These are phyloP conservation scores for Myrmophylax atrothorax DNA, from an alignment of 2,113 vertebrate genomes.

Conservation along the genomic window DNA sequence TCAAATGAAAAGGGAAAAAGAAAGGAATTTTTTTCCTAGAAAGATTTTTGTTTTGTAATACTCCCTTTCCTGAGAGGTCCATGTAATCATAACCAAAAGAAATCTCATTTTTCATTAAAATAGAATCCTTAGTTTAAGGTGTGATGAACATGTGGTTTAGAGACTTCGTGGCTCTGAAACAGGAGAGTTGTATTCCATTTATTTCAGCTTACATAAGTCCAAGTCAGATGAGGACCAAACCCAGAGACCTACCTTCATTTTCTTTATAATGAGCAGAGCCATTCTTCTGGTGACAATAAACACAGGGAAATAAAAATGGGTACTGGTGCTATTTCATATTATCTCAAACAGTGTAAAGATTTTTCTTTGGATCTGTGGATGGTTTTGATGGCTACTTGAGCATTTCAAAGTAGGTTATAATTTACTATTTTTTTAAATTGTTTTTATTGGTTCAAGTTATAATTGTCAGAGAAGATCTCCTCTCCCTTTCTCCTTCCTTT, in stretches of 20 bases:
- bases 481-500: neutral
- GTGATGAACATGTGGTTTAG: neutral
- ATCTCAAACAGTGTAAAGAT: neutral
- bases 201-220: neutral
- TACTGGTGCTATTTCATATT: neutral
- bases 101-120: neutral
- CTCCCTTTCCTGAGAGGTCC: neutral
- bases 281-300: neutral
- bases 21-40: neutral
- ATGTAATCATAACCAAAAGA: neutral
- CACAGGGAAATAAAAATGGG: neutral
- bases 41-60: fast-evolving
- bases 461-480: neutral
- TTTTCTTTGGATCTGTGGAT: neutral
- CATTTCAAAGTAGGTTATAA: neutral
- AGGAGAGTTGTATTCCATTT: neutral
- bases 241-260: neutral
- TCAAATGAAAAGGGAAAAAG: neutral
- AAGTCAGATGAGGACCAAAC: neutral
- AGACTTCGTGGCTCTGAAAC: neutral
- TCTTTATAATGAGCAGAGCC: neutral
- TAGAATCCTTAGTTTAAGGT: neutral
- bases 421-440: fast-evolving
- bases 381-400: neutral
- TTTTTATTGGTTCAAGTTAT: neutral